These are phyloP conservation scores for Siniperca chuatsi DNA, from an alignment of 2,113 vertebrate genomes.

Conservation along the genomic window DNA sequence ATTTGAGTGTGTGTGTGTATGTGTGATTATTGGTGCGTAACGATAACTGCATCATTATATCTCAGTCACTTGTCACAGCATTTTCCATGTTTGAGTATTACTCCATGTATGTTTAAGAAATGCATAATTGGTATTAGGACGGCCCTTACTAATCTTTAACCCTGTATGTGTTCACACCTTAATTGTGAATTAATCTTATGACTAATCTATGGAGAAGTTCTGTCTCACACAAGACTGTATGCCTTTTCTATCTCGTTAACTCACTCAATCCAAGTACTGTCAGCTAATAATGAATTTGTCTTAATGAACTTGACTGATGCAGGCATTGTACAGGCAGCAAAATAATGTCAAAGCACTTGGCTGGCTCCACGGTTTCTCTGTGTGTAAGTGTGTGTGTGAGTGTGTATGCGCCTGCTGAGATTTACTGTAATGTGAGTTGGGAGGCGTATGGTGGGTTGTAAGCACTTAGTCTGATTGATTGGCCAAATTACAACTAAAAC, in stretches of 20 bases:
- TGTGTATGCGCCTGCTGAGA: slow-evolving; percentile 47
- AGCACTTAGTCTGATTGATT: slow-evolving; percentile 77
- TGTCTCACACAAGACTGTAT: slow-evolving; percentile 59
- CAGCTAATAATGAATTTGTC: slow-evolving; percentile 58
- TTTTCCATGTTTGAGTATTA: slow-evolving; percentile 59
- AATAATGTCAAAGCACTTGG: slow-evolving; percentile 66
- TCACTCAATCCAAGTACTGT: slow-evolving; percentile 68
- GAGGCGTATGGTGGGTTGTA: slow-evolving; percentile 44
- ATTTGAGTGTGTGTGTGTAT: slow-evolving; percentile 26
- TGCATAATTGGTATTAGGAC: slow-evolving; percentile 56
- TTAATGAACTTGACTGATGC: slow-evolving; percentile 71
- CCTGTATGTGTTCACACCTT: slow-evolving; percentile 54
- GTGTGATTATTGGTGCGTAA: slow-evolving; percentile 34
- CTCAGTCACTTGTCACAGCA: slow-evolving; percentile 32
- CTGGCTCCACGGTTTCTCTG: slow-evolving; percentile 57
- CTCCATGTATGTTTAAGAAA: slow-evolving; percentile 46
- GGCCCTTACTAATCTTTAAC: slow-evolving; percentile 56
- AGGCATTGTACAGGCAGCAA: slow-evolving; percentile 57
- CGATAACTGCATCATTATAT: slow-evolving; percentile 31
- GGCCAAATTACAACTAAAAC: slow-evolving; percentile 71
- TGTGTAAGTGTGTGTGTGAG: neutral
- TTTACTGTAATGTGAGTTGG: slow-evolving; percentile 62
- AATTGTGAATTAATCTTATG: slow-evolving; percentile 58
- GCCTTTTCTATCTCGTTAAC: slow-evolving; percentile 63
- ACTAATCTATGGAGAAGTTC: slow-evolving; percentile 58